Conservation (phyloP, 2,888 invertebrate genomes). For the Nomada goodeniana region DNA sequence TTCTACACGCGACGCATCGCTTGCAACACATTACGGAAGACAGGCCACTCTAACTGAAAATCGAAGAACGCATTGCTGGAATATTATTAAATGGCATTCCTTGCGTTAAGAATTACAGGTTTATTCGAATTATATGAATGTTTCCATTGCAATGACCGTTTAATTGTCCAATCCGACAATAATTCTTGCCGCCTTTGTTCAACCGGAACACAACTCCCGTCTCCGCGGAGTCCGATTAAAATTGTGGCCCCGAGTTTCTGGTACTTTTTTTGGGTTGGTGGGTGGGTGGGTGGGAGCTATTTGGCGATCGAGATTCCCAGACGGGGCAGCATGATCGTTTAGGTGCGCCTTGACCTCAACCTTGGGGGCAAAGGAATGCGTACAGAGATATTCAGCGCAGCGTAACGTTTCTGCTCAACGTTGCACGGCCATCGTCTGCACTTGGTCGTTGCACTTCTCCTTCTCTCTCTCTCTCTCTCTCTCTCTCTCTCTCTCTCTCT, state of each 20-base stretch:
- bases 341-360: slow-evolving; percentile 81
- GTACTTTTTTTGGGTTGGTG: neutral
- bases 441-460: slow-evolving; percentile 45
- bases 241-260: neutral
- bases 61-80: no score
- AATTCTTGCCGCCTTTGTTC: no score
- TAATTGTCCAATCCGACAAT: no score
- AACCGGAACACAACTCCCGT: no score
- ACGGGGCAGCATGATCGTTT: slow-evolving; percentile 66
- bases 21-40: no score
- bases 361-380: slow-evolving; percentile 79
- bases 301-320: slow-evolving; percentile 22
- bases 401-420: slow-evolving; percentile 55
- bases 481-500: neutral
- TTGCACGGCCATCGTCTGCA: slow-evolving; percentile 40
- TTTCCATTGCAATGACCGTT: no score
- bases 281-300: neutral
- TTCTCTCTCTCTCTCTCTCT: neutral
- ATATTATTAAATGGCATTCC: no score
- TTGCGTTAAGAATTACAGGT: no score
- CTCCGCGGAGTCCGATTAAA: no score
- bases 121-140: no score
- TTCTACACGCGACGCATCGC: no score
- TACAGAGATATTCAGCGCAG: slow-evolving; percentile 35
- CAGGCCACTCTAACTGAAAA: no score